Base-by-base conservation (phyloP, 2,113 vertebrate genomes). In the Rhadina sibilatrix region DNA sequence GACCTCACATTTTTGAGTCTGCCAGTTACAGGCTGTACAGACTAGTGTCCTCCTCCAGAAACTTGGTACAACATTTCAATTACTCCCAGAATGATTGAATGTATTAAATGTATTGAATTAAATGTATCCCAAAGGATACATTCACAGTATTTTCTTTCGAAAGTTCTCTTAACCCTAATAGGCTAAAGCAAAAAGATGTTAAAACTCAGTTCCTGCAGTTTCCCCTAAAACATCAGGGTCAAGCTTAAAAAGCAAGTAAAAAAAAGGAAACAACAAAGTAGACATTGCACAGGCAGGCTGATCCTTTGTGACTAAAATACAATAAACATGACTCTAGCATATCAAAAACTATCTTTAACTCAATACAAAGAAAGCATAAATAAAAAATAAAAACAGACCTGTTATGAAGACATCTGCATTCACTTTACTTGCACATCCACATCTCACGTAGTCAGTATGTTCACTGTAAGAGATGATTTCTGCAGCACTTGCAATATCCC, bases 381-480 rank as follows among this genome's bases (percentile, higher is more conserved):
- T 11, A 71, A 52, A 57, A 69, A 68, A 47, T 22, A 44, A 82
- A 72, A 40, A 70, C 97, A 88, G 92, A 99, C 99, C 99, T 80
- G 99, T 99, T 80, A 99, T 90, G 95, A 99, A 99, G 53, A 99
- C 97, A 97, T 99, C 98, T 38, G 98, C 97, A 92, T 99, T 99
- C 92, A 99, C 97, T 96, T 98, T 99, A 97, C 99, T 99, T 6
- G 98, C 96, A 74, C 98, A 98, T 13, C 98, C 99, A 4, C 99
- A 99, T 81, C 99, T 98, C 71, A 99, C 97, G 20, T 99, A 99
- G 97, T 99, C 99, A 21, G 97, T 97, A 93, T 99, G 99, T 65
- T 99, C 99, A 54, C 69, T 97, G 70, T 99, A 99, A 4, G 96
- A 97, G 85, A 93, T 68, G 9, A 99, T 98, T 96, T 99, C 98